These are phyloP conservation scores for Siniperca obscura DNA, from an alignment of 2,797 vertebrate genomes.

Conservation along the genomic window DNA sequence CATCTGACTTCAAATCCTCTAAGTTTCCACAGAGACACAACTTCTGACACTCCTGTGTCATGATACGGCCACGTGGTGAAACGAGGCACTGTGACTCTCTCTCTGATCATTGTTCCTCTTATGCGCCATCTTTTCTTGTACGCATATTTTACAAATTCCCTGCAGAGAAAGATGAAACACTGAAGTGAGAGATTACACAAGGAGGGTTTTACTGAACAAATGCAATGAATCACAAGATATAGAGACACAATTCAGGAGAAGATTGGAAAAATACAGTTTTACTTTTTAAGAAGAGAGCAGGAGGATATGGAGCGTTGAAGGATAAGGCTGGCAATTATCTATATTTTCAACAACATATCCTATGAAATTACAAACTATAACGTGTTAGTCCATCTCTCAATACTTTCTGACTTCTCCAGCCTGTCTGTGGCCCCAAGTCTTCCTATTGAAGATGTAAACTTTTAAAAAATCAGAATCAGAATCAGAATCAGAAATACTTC, in stretches of 20 bases:
- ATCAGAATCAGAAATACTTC: too few species aligned
- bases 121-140: constrained; percentile 12
- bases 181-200: not conserved
- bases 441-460: not conserved
- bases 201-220: not conserved
- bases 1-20: constrained; percentile 53
- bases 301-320: not conserved
- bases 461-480: too few species aligned
- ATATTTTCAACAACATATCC: not conserved
- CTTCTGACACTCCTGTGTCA: constrained; percentile 69
- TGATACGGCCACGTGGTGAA: constrained; percentile 43
- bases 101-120: constrained; percentile 32
- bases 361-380: not conserved
- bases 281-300: not conserved
- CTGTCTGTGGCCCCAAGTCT: not conserved
- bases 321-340: not conserved
- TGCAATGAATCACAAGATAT: not conserved
- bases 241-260: not conserved
- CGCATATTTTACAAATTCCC: not conserved
- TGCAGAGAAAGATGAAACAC: constrained; percentile 14
- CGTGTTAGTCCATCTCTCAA: not conserved
- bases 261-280: not conserved
- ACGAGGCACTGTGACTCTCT: constrained; percentile 30
- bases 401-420: not conserved
- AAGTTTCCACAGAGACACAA: constrained; percentile 75